A percentile compares a stretch with the other conserved stretches of the same genome.
phyloP scores from a whole-genome alignment of 1,140 invertebrate genomes.

The Caenorhabditis remanei region DNA sequence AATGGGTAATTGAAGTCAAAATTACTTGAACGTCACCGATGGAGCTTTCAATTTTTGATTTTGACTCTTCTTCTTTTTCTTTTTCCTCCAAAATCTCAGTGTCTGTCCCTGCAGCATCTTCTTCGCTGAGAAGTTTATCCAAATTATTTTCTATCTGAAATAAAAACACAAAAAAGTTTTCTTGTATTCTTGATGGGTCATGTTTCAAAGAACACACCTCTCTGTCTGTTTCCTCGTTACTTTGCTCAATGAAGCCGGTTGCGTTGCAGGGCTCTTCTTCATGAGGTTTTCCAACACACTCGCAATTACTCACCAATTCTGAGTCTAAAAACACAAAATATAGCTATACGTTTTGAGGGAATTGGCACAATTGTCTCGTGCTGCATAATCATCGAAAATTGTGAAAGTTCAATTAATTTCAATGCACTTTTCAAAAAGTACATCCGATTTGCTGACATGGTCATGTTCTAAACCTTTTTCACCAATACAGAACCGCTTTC shows the following conservation, averaged over 20 bases:
- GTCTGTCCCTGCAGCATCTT: not conserved
- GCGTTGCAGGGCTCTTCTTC: conserved; percentile 58
- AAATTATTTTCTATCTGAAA: conserved; percentile 40
- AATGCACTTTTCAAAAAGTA: not conserved
- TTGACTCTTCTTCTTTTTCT: not conserved
- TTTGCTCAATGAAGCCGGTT: conserved; percentile 41
- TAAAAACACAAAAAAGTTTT: not conserved
- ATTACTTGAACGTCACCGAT: conserved; percentile 1
- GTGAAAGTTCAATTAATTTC: not conserved
- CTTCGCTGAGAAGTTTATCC: conserved; percentile 4
- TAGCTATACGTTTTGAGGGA: not conserved
- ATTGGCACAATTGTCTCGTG: not conserved
- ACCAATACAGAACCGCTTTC: conserved; percentile 63
- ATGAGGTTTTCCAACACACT: conserved; percentile 60
- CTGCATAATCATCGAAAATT: not conserved
- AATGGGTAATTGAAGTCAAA: not conserved
- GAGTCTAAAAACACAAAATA: conserved; percentile 1
- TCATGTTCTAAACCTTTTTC: conserved; percentile 51
- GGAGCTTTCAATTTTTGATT: conserved; percentile 15
- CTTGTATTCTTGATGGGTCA: not conserved
- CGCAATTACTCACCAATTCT: conserved; percentile 62
- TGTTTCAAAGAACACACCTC: conserved; percentile 44
- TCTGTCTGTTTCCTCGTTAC: conserved; percentile 28
- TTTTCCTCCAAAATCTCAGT: not conserved
- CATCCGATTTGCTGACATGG: not conserved